Conservation (phyloP, 2,113 vertebrate genomes). For the Actinemys pallida region DNA sequence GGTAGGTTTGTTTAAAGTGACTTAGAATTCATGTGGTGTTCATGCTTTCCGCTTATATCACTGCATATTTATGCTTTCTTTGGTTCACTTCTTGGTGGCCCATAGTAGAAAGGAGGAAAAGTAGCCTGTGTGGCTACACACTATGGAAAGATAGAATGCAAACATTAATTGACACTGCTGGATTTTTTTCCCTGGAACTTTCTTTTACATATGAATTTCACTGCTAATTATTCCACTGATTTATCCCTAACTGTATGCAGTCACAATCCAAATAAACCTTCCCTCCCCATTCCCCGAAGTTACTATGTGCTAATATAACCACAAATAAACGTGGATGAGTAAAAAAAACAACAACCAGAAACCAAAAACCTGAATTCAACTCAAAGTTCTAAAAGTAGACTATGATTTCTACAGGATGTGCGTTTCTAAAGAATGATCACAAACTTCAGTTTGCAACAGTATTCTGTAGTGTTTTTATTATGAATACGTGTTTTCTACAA, state of each 20-base stretch:
- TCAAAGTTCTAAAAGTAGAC: neutral
- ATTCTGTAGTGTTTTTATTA: neutral
- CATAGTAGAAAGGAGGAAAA: neutral
- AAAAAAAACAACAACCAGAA: neutral
- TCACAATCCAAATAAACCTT: neutral
- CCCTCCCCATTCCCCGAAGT: neutral
- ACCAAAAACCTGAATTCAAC: neutral
- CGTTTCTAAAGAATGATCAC: constrained; percentile 8
- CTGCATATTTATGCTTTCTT: neutral
- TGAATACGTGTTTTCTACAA: neutral
- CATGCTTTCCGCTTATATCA: neutral
- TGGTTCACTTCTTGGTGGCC: neutral
- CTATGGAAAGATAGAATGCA: neutral
- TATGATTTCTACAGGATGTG: neutral
- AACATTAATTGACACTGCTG: too few relatives aligned
- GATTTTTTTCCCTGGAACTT: neutral
- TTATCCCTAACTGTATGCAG: neutral
- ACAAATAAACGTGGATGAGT: accelerated
- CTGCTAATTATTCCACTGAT: neutral
- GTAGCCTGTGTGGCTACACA: neutral
- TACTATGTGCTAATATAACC: neutral
- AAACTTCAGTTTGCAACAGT: neutral
- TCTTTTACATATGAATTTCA: neutral
- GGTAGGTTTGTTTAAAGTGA: too few relatives aligned
- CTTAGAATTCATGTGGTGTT: neutral